Evolutionary conservation across 1,140 invertebrate genomes (phyloP).

Genomic region (Drosophila leontia): DNA sequence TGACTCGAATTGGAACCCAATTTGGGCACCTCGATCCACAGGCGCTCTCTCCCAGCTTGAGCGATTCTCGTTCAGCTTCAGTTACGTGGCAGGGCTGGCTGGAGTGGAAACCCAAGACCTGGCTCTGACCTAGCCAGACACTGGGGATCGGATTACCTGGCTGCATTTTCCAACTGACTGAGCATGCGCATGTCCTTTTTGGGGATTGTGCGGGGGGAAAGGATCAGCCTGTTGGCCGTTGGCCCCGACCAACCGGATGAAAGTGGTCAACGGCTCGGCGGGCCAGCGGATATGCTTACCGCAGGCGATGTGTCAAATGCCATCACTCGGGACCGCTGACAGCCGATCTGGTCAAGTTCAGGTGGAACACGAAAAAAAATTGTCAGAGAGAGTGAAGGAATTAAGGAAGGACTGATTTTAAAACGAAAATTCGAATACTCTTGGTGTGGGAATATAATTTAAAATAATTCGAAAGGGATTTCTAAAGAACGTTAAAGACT

Average conservation of each 20-base stretch:
- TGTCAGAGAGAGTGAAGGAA: background rate
- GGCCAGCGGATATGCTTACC: constrained; percentile 74
- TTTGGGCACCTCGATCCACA: constrained; percentile 36
- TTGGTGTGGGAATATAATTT: background rate
- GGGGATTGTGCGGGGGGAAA: constrained; percentile 43
- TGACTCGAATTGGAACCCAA: constrained; percentile 60
- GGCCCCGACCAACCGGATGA: constrained; percentile 74
- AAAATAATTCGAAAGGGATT: background rate
- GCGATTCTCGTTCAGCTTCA: constrained; percentile 43
- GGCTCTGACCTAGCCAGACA: constrained; percentile 46
- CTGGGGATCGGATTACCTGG: constrained; percentile 68
- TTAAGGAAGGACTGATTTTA: background rate
- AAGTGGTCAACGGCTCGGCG: constrained; percentile 66
- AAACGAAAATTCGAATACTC: constrained; percentile 12
- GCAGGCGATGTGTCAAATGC: constrained; percentile 64
- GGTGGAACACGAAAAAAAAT: constrained; percentile 13
- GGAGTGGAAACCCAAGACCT: constrained; percentile 58
- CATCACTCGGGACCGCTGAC: constrained; percentile 46
- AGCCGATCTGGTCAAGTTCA: constrained; percentile 37
- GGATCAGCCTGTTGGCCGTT: constrained; percentile 59
- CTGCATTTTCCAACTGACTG: constrained; percentile 80
- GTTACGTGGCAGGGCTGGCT: constrained; percentile 38
- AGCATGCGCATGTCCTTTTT: constrained; percentile 71
- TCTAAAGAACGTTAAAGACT: background rate
- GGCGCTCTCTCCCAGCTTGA: constrained; percentile 8